A percentile compares a stretch with the other conserved stretches of the same genome.
phyloP scores from a whole-genome alignment of 1,140 invertebrate genomes.

The Drosophila navojoa region DNA sequence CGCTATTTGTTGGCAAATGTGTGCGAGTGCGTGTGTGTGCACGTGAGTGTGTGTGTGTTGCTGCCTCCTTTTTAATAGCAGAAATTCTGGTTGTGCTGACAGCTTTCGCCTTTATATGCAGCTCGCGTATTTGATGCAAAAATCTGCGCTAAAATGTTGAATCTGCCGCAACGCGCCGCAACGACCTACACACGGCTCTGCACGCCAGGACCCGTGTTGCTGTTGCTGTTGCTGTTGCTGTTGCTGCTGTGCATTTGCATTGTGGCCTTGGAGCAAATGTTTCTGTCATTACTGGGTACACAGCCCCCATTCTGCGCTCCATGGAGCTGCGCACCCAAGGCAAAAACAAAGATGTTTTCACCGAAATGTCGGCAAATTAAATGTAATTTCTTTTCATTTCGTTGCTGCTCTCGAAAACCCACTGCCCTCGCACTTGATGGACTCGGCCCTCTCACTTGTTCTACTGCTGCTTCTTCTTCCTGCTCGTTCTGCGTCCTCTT shows the following conservation, averaged over 20 bases:
- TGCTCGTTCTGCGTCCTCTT: not conserved
- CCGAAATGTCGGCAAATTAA: conserved; percentile 75
- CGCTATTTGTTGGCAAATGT: conserved; percentile 11
- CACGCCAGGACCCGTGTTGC: conserved; percentile 46
- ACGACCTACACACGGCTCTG: conserved; percentile 34
- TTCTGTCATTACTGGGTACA: conserved; percentile 68
- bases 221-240: too few relatives aligned
- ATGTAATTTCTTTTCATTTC: conserved; percentile 77
- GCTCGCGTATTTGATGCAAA: conserved; percentile 66
- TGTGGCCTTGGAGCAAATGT: conserved; percentile 73
- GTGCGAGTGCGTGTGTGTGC: conserved; percentile 2
- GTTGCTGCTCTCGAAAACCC: conserved; percentile 54
- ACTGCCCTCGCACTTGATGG: conserved; percentile 31
- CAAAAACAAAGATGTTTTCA: conserved; percentile 46
- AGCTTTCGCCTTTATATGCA: conserved; percentile 44
- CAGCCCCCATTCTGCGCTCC: conserved; percentile 1
- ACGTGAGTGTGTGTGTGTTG: not conserved
- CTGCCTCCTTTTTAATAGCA: conserved; percentile 39
- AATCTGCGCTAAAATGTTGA: conserved; percentile 69
- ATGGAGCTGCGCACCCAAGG: conserved; percentile 12
- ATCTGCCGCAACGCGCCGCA: conserved; percentile 27
- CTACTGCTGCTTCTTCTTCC: not conserved
- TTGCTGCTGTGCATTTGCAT: conserved; percentile 66
- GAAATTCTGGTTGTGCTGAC: conserved; percentile 22
- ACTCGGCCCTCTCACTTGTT: not conserved